Base-by-base conservation (phyloP, 1,140 invertebrate species). In the Dinoponera quadriceps region DNA sequence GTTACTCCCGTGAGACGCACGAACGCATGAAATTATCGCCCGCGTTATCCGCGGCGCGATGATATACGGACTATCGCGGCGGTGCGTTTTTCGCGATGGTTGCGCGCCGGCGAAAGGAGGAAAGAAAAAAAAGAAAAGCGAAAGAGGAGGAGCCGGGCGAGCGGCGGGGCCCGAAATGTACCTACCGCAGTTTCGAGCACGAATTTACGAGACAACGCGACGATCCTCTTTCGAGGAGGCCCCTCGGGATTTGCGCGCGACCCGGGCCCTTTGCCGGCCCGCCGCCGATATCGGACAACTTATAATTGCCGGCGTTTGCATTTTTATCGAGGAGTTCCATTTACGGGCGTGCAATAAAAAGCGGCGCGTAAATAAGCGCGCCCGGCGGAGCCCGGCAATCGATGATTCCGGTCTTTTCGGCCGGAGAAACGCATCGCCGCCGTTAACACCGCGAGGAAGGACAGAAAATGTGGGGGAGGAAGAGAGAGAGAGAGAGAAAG, bases 221-320 rank as follows among this genome's bases (percentile, higher is more conserved):
- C 33, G 68, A 57, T 82, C 65, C 22, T 82, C 71, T 60, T 85
- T 73, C 44, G 48, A 3, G 27, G 48, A 44, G 72, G 54, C 16
- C 63, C 55, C 38, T 68, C 14, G 54, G 65, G 75, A 80, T 63
- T 81, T 62, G 49, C 65, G 38, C 29, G 44, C 75, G 75, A 80
- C 25, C 51, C 73, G 59, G 51, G n/a, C 25, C 59, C 20, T 80
- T 80, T 80, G 63, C 75, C 33, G 9, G 22, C 27, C 22, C 44
- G 60, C 29, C 51, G 75, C 38, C 51, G 65, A 80, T 80, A 80
- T 80, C 75, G 75, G 27, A 80, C 49, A 69, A 69, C 65, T 57
- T 71, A 71, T 80, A 71, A 80, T 80, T 80, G 75, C 65, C 75
- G 65, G 29, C 25, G 75, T 80, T 80, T 80, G 75, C 75, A 80